phyloP scores from a whole-genome alignment of 2,888 invertebrate species.

The Aphodius sticticus region DNA sequence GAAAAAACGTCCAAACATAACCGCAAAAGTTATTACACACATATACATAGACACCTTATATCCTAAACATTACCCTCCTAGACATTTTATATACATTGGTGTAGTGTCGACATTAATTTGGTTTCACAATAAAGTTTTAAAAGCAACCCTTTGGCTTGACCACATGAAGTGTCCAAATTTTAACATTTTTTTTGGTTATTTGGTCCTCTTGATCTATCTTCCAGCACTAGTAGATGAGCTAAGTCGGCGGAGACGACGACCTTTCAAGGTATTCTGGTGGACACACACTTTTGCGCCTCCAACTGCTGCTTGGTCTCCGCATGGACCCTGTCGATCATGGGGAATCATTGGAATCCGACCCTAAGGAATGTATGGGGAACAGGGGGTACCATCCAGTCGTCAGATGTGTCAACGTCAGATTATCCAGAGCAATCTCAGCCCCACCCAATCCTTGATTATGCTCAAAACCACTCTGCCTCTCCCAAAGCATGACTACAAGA shows the following conservation, averaged over 20 bases:
- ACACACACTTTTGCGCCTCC: slow-evolving; percentile 14
- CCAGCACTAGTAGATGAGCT: slow-evolving; percentile 7
- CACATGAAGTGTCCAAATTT: not conserved
- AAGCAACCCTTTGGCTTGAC: not conserved
- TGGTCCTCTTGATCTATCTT: slow-evolving; percentile 24
- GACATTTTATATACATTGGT: slow-evolving; percentile 32
- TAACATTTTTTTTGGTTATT: not conserved
- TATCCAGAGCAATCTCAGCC: slow-evolving; percentile 85
- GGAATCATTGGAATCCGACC: slow-evolving; percentile 68
- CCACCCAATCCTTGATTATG: slow-evolving; percentile 85
- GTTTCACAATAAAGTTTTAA: slow-evolving; percentile 13
- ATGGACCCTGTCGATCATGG: slow-evolving; percentile 54
- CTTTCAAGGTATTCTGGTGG: slow-evolving; percentile 13
- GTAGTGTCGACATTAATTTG: slow-evolving; percentile 24
- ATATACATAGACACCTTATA: slow-evolving; percentile 30
- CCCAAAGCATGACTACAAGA: slow-evolving; percentile 92
- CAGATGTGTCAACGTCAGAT: slow-evolving; percentile 79
- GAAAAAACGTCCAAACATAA: not conserved
- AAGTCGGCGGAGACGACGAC: slow-evolving; percentile 18
- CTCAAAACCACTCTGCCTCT: slow-evolving; percentile 86
- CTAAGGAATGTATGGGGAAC: slow-evolving; percentile 85
- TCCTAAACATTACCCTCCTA: slow-evolving; percentile 20
- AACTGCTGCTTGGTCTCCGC: slow-evolving; percentile 16
- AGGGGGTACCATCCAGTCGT: slow-evolving; percentile 92
- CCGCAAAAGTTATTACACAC: slow-evolving; percentile 6